Evolutionary conservation across 2,888 invertebrate genomes (phyloP).

Genomic region (Atethmia centrago): DNA sequence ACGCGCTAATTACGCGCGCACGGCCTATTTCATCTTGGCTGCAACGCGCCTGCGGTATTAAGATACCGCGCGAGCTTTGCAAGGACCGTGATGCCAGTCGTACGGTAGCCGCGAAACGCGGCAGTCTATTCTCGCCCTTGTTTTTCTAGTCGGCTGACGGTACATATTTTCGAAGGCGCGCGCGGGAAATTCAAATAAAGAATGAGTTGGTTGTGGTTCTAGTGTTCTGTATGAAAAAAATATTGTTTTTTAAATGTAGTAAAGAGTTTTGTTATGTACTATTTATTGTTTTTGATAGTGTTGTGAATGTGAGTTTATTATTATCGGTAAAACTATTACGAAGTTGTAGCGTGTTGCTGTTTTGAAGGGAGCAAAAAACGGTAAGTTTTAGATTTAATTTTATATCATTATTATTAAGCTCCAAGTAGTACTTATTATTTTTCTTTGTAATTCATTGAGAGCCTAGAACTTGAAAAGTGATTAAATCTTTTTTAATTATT

Average conservation of each 20-base stretch:
- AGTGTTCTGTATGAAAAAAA: slow-evolving; percentile 55
- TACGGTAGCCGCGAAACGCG: slow-evolving; percentile 71
- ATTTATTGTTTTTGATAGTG: slow-evolving; percentile 50
- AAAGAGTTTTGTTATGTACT: slow-evolving; percentile 40
- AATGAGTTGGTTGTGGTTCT: slow-evolving; percentile 62
- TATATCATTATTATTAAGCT: not conserved
- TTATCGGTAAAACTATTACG: slow-evolving; percentile 2
- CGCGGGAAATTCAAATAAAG: slow-evolving; percentile 70
- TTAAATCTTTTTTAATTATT: not conserved
- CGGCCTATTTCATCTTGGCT: slow-evolving; percentile 58
- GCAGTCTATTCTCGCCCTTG: slow-evolving; percentile 71
- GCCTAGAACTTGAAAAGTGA: not conserved
- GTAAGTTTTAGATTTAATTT: slow-evolving; percentile 44
- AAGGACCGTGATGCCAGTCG: slow-evolving; percentile 64
- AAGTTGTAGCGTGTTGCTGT: slow-evolving; percentile 29
- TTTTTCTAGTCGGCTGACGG: slow-evolving; percentile 40
- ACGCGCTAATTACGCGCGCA: slow-evolving; percentile 50
- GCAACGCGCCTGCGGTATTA: slow-evolving; percentile 74
- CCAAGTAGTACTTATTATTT: not conserved
- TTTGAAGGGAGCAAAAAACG: slow-evolving; percentile 38
- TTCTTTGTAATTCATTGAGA: not conserved
- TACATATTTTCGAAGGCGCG: slow-evolving; percentile 60
- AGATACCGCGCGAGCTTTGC: slow-evolving; percentile 46
- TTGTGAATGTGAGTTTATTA: slow-evolving; percentile 60
- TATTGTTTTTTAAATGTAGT: slow-evolving; percentile 20